Evolutionary conservation across 2,888 invertebrate genomes (phyloP).

Genomic region (Metalampra italica): DNA sequence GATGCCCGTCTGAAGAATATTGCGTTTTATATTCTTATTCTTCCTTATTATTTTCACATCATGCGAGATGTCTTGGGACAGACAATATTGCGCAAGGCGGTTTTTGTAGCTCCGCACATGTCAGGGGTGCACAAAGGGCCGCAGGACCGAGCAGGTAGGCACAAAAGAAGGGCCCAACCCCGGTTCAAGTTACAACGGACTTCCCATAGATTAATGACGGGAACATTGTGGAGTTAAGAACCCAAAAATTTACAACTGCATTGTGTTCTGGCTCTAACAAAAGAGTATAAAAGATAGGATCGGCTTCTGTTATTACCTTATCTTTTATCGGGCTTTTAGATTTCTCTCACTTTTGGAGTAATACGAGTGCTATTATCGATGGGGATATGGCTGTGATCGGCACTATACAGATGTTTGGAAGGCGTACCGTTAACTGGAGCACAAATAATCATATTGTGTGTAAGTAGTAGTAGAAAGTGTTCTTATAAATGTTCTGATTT

Average conservation of each 20-base stretch:
- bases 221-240: conserved; percentile 75
- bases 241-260: conserved; percentile 77
- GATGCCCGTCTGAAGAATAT: conserved; percentile 29
- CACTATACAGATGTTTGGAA: conserved; percentile 61
- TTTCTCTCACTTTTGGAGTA: conserved; percentile 71
- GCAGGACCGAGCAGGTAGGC: conserved; percentile 60
- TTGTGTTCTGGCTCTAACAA: conserved; percentile 61
- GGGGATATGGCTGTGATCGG: conserved; percentile 41
- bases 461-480: conserved; percentile 34
- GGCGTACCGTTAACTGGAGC: conserved; percentile 64
- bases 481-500: conserved; percentile 17
- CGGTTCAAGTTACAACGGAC: conserved; percentile 71
- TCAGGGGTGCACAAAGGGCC: conserved; percentile 62
- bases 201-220: conserved; percentile 70
- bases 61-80: conserved; percentile 49
- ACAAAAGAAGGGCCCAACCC: conserved; percentile 60
- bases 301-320: conserved; percentile 76
- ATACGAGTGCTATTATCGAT: conserved; percentile 63
- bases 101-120: conserved; percentile 72
- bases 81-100: conserved; percentile 69
- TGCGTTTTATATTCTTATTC: conserved; percentile 51
- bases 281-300: conserved; percentile 69
- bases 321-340: conserved; percentile 61
- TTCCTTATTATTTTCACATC: conserved; percentile 65
- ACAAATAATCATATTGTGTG: conserved; percentile 49